Evolutionary conservation across 2,888 invertebrate genomes (phyloP), one percentile per base, ranked within the genome.

Genomic region (Conomelus anceps): DNA sequence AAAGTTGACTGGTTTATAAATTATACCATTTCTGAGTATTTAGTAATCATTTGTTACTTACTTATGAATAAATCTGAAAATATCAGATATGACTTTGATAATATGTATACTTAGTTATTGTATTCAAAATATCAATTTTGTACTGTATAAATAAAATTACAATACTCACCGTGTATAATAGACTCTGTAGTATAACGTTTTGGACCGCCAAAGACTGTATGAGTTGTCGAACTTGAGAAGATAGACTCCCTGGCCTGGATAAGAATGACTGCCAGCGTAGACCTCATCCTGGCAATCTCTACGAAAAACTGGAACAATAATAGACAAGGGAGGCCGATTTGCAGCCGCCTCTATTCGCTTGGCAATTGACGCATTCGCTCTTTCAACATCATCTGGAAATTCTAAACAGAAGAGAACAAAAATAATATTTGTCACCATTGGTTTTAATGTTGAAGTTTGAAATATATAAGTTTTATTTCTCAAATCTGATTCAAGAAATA

Each of bases 161-260:
- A 84, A 85, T 22, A 86, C 26, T 91, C 89, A 92, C 92, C 97
- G 96, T 88, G 98, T 99, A 93, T 99, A 99, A 93, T 99, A 99
- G 88, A 99, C 99, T 94, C 99, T 96, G 94, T 99, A 99, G 94
- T 99, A 99, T 89, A 99, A 95, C 86, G 98, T 99, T 96, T 99
- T 99, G 92, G 99, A 99, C 92, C 99, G 96, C 99, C 99, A 99
- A 91, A 99, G 95, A 89, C 99, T 99, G 93, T 99, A 99, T 0
- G 99, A 98, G 94, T 99, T 99, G 94, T 99, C 99, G 94, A 99
- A 99, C 94, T 99, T 99, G 85, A 99, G 95, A 93, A 99, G 94
- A 94, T 99, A 99, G 84, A 99, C 98, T 22, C 99, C 99, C 94
- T 98, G 97, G 1, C 99, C 99, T 0, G 99, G 99, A 94, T 99